Base-by-base conservation (phyloP, 53 echinoderm and acorn worm species). In the Antedon mediterranea region DNA sequence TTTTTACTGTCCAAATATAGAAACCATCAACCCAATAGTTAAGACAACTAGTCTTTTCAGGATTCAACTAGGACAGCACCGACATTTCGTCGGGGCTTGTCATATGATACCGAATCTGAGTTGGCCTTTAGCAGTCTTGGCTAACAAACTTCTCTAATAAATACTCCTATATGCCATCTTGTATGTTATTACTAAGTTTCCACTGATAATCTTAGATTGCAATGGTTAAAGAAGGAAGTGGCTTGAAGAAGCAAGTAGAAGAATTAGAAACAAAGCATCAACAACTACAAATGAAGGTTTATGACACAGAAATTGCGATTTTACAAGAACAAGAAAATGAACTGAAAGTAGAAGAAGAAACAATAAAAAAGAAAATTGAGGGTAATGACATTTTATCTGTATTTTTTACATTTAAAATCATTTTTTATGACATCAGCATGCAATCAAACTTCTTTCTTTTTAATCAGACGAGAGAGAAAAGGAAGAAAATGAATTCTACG, bases 281-380 rank as follows among this genome's bases (percentile, higher is more conserved):
- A 31, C 31, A 70, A 23, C 89, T 93, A 15, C 97, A 92, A 76
- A 31, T 87, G 28, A 89, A 85, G 43, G 80, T 88, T 0, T 92
- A 87, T 73, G 89, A 95, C 34, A 87, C 87, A 31, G 85, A 91
- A 78, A 82, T 95, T 73, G 84, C 79, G n/a, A 92, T 95, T 28
- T 77, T 92, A 30, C 85, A 86, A 32, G 91, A 95, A 32, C 90
- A 92, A 34, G 97, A 92, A 71, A 31, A 80, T 84, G 31, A 87
- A 77, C 29, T 77, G 28, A 57, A 83, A 84, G 44, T 77, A 84
- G 26, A 83, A 84, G 57, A 88, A 87, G 43, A 85, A 84, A 9
- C 87, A 87, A 43, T 71, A 83, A 31, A 86, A 92, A 43, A 83
- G 77, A 31, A 83, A 77, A 34, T 70, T 77, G 32, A 79, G 83